A percentile compares a stretch with the other conserved stretches of the same genome.
Conservation (phyloP, 2,888 invertebrate genomes). For the Cataglyphis rosenhaueri region DNA sequence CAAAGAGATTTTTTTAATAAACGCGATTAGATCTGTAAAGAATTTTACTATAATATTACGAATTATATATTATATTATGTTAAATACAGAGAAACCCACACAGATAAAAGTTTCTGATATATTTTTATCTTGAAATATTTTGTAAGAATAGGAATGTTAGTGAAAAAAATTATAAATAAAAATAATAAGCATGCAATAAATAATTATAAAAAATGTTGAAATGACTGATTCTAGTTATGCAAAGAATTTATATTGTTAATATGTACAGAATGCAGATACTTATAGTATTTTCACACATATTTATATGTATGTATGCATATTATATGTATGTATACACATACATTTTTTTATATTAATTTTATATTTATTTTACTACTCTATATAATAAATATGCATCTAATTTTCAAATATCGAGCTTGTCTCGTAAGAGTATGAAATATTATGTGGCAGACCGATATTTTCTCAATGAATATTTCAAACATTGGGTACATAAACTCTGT, state of each 20-base stretch:
- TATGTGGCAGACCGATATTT: not conserved
- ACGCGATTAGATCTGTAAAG: not conserved
- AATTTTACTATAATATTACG: not conserved
- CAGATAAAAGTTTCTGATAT: constrained; percentile 8
- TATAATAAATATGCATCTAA: not conserved
- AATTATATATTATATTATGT: not conserved
- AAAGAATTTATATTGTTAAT: not conserved
- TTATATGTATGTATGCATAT: too few relatives aligned
- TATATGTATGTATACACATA: not conserved
- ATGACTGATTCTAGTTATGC: not conserved
- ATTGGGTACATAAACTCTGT: not conserved
- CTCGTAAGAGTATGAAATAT: not conserved
- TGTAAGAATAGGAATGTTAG: not conserved
- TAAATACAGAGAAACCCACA: not conserved
- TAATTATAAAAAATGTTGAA: not conserved
- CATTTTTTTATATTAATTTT: not conserved
- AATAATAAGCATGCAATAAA: not conserved
- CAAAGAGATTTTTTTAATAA: not conserved
- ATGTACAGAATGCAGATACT: not conserved
- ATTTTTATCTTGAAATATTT: not conserved
- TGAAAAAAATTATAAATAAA: not conserved
- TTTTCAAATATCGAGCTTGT: not conserved
- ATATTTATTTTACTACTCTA: not conserved
- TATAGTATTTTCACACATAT: not conserved
- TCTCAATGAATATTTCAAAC: not conserved